A percentile compares a stretch with the other conserved stretches of the same genome.
These are phyloP conservation scores for Dicranocentrus wangi DNA, from an alignment of 2,888 invertebrate genomes.

Conservation along the genomic window DNA sequence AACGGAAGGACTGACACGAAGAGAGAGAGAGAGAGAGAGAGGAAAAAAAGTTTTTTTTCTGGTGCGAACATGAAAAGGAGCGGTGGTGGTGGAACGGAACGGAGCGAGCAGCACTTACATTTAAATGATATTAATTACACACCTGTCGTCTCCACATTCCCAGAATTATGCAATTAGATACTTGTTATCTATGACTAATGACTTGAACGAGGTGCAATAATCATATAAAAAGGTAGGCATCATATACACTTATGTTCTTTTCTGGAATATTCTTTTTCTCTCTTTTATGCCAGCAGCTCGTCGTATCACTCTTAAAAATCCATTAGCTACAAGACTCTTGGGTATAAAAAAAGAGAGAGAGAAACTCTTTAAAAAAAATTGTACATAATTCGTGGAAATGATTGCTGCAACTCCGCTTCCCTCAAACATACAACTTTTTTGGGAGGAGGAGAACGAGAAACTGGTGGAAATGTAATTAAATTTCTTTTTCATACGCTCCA, in stretches of 20 bases:
- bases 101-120: neutral
- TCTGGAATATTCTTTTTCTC: neutral
- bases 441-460: neutral
- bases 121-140: slow-evolving; percentile 18
- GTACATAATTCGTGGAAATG: neutral
- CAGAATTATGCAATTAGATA: slow-evolving; percentile 6
- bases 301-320: neutral
- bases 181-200: slow-evolving; percentile 7
- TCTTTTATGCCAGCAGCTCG: neutral
- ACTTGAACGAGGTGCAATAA: no score
- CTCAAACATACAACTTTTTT: no score
- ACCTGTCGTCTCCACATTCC: slow-evolving; percentile 16
- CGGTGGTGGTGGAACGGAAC: neutral
- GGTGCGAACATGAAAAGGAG: neutral
- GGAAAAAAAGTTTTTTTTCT: no score
- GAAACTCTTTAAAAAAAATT: neutral
- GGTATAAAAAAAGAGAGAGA: neutral
- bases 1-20: no score
- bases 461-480: neutral
- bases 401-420: neutral
- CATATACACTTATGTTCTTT: neutral
- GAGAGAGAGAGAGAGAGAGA: no score
- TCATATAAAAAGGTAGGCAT: no score
- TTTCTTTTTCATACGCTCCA: neutral
- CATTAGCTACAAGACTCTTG: neutral